Evolutionary conservation across 1,140 invertebrate genomes (phyloP).

Genomic region (Zeugodacus cucurbitae): DNA sequence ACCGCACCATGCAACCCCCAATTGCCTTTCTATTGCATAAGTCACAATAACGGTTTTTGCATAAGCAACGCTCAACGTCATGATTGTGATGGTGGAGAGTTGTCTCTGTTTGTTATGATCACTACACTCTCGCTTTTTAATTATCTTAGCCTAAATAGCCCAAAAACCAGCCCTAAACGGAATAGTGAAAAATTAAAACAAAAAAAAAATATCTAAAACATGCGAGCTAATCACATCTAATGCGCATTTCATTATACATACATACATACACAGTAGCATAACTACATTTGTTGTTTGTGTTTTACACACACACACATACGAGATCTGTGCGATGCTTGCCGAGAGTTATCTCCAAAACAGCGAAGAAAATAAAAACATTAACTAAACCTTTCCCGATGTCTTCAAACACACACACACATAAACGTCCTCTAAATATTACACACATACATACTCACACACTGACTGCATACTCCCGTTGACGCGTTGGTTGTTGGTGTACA

Average conservation of each 20-base stretch:
- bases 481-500: background rate
- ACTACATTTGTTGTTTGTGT: too few relatives aligned
- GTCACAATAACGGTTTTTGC: background rate
- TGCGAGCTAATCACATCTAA: background rate
- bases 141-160: conserved; percentile 30
- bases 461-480: background rate
- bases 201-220: background rate
- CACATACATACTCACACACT: background rate
- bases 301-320: too few relatives aligned
- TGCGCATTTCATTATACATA: background rate
- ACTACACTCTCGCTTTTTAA: background rate
- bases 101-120: conserved; percentile 14
- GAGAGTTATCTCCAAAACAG: background rate
- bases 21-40: background rate
- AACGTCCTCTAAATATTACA: background rate
- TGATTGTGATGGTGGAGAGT: background rate
- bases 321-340: background rate
- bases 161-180: background rate
- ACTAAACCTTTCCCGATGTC: background rate
- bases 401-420: background rate
- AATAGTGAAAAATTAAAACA: background rate
- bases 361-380: conserved; percentile 8
- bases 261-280: background rate
- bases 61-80: background rate
- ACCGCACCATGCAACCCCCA: background rate